Evolutionary conservation across 2,797 vertebrate species (phyloP).

Genomic region (Onychomys arenicola): DNA sequence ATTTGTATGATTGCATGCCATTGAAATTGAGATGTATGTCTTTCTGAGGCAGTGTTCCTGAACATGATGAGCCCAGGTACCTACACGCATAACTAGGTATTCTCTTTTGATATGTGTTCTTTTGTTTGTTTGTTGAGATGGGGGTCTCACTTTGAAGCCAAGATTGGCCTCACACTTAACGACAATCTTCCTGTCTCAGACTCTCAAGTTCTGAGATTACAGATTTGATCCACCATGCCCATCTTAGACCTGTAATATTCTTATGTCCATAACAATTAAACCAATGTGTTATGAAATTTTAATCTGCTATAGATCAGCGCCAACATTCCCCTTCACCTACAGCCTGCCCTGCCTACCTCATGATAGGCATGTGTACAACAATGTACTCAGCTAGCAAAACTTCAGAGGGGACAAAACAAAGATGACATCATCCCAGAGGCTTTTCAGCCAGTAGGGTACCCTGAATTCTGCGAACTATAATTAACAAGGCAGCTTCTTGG

Average conservation of each 20-base stretch:
- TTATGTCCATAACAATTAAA: neutral
- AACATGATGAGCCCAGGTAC: neutral
- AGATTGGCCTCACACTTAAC: neutral
- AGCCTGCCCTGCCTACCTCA: neutral
- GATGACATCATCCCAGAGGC: neutral
- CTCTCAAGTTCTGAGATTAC: neutral
- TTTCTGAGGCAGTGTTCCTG: constrained; percentile 14
- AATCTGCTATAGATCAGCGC: neutral
- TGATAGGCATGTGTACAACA: neutral
- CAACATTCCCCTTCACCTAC: neutral
- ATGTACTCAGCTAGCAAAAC: neutral
- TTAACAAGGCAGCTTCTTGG: neutral
- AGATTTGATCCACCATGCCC: neutral
- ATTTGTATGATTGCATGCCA: neutral
- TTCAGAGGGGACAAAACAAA: neutral
- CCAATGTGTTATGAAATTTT: neutral
- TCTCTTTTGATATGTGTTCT: neutral
- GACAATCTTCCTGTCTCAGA: neutral
- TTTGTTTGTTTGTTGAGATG: neutral
- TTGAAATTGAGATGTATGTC: neutral
- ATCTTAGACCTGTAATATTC: neutral
- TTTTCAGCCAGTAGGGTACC: neutral
- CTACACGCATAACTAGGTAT: neutral
- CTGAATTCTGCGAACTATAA: neutral
- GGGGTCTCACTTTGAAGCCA: neutral